phyloP scores from a whole-genome alignment of 2,113 vertebrate species.

The Cyanoramphus novaezelandiae region DNA sequence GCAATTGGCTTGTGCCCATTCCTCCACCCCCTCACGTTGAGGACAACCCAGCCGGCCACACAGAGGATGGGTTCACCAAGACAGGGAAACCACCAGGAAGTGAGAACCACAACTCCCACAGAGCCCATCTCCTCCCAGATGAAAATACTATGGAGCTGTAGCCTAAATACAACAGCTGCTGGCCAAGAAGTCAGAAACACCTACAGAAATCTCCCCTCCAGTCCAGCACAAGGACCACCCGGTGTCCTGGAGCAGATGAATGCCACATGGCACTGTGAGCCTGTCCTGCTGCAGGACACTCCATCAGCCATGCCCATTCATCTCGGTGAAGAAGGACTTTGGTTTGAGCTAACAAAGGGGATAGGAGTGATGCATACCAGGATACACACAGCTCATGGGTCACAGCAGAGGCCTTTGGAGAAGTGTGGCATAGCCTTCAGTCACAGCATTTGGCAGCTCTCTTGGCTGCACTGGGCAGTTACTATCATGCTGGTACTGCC shows the following conservation, averaged over 20 bases:
- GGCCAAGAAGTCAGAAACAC: background rate
- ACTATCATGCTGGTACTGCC: no score
- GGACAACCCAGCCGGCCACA: background rate
- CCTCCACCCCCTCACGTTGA: background rate
- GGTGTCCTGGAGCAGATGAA: background rate
- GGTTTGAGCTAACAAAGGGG: background rate
- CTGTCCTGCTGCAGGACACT: background rate
- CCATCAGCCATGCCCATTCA: background rate
- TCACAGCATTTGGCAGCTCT: no score
- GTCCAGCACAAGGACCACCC: background rate
- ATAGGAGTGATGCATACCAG: background rate
- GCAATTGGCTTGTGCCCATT: background rate
- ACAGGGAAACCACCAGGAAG: background rate
- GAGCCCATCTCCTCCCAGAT: background rate
- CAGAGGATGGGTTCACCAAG: background rate
- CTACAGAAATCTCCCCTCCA: background rate
- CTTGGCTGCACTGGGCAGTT: background rate
- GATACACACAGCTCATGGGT: background rate
- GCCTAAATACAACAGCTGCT: background rate
- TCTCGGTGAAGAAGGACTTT: background rate
- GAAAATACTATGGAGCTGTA: background rate
- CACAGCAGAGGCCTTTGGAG: background rate
- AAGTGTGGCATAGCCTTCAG: background rate
- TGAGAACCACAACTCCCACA: background rate
- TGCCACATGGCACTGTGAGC: rapidly evolving